Evolutionary conservation across 2,888 invertebrate species (phyloP), one percentile per base, ranked within the genome.

Genomic region (Papilio protenor): DNA sequence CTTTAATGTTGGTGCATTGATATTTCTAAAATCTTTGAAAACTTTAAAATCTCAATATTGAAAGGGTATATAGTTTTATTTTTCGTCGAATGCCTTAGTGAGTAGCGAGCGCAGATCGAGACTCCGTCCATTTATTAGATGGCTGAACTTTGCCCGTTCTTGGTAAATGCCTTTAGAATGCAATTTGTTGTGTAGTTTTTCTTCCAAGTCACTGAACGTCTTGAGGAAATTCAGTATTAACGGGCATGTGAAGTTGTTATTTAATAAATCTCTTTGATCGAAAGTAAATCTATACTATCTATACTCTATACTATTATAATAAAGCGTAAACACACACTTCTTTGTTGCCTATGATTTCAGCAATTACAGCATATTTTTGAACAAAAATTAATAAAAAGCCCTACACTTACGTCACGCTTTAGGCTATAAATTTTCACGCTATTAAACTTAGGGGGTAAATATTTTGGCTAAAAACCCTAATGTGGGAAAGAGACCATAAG

Each of bases 161-260:
- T 61, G 33, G 71, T 76, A 72, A 72, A 76, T 52, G 76, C 76
- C 76, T 72, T 21, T 47, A 71, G 33, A 72, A 76, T 76, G 70
- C 76, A 76, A 76, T 76, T 76, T 76, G 61, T 72, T 76, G 45
- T 76, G 69, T 70, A 76, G 61, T 76, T 76, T 72, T 71, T 72
- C 76, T 72, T 76, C 72, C 72, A 72, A 52, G 76, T 76, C 71
- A 76, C 72, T 76, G 40, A 76, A 59, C 72, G 40, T 76, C 71
- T 76, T 49, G 49, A 14, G 23, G 33, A 64, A 72, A 72, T 47
- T 61, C 47, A 47, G 71, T 61, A 59, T 71, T 61, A 59, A 71
- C 57, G 71, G 59, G 70, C 33, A 18, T 27, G 12, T 57, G 45
- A 70, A 45, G n/a, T 69, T 57, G 23, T 71, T 57, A 27, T 59